Evolutionary conservation across 1,140 invertebrate genomes (phyloP), one percentile per base, ranked within the genome.

Genomic region (Ericerus pela): DNA sequence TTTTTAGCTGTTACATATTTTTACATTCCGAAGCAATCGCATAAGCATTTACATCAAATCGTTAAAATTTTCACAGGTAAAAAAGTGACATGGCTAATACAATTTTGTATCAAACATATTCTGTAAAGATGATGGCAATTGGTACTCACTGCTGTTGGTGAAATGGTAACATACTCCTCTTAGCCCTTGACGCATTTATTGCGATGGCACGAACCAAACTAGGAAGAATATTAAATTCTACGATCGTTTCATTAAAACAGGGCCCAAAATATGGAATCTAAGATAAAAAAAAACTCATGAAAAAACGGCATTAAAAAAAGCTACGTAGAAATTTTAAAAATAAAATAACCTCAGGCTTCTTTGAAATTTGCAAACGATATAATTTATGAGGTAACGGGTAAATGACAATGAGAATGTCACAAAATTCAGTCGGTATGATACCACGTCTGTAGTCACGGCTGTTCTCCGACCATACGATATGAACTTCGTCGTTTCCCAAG

Each of bases 391-490:
- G 76, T 60, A 95, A 71, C 6, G 91, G 95, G 76, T 99, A 98
- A 62, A 99, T 89, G 10, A 90, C 89, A 67, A 99, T 96, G 6
- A 99, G 76, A 51, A 98, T 89, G 74, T 99, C 96, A 68, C 95
- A 97, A 75, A 99, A 99, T 74, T 99, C 93, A 14, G 96, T 99
- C 22, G 96, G 92, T 68, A 99, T 87, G 59, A 97, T 96, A 63
- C 94, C 93, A 33, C 95, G 76, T 56, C 94, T 79, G 74, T 99
- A 99, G 66, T 96, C 90, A 53, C 93, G 76, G 68, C 76, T 79
- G 69, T 99, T 93, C 69, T 99, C 96, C 20, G 92, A 96, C 96
- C 96, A 99, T 14, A 99, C 92, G 58, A 99, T 95, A 66, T 99
- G 95, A 30, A 99, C 90, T 73, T 99, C 96, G 72, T 99, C 96